A percentile compares a stretch with the other conserved stretches of the same genome.
These are phyloP conservation scores for Larimichthys crocea DNA, from an alignment of 2,113 vertebrate genomes.

Conservation along the genomic window DNA sequence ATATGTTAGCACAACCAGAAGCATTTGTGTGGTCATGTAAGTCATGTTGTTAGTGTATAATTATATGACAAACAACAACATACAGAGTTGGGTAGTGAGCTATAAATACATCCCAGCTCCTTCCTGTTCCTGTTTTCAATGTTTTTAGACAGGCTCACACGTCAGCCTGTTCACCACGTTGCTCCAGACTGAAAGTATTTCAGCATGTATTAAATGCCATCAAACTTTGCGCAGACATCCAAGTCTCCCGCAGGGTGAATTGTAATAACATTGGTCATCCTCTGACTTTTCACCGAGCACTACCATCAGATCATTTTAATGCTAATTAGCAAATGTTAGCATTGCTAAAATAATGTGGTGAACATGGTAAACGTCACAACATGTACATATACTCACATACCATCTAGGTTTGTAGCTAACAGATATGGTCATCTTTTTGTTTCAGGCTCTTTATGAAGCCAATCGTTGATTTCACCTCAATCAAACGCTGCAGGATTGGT, in stretches of 20 bases:
- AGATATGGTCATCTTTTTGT: not conserved
- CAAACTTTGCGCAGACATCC: not conserved
- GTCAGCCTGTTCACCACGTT: not conserved
- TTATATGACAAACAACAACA: conserved; percentile 34
- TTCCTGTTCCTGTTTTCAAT: not conserved
- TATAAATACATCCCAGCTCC: not conserved
- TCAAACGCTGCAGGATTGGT: not conserved
- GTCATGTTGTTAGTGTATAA: conserved; percentile 19
- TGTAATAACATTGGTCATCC: too few species aligned
- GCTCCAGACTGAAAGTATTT: too few species aligned
- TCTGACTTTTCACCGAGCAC: too few species aligned
- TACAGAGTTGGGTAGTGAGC: not conserved
- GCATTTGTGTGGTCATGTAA: not conserved
- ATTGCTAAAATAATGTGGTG: too few species aligned
- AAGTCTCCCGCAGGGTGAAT: not conserved
- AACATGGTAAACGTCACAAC: too few species aligned
- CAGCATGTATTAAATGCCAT: not conserved
- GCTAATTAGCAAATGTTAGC: too few species aligned
- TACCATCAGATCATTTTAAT: too few species aligned
- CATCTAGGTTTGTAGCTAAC: not conserved
- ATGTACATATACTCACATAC: too few species aligned
- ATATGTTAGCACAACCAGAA: conserved; percentile 9
- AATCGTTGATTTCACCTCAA: not conserved
- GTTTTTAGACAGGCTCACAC: not conserved
- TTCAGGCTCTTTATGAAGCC: not conserved